Conservation (phyloP, 1,140 invertebrate genomes). For the Anoplolepis gracilipes region DNA sequence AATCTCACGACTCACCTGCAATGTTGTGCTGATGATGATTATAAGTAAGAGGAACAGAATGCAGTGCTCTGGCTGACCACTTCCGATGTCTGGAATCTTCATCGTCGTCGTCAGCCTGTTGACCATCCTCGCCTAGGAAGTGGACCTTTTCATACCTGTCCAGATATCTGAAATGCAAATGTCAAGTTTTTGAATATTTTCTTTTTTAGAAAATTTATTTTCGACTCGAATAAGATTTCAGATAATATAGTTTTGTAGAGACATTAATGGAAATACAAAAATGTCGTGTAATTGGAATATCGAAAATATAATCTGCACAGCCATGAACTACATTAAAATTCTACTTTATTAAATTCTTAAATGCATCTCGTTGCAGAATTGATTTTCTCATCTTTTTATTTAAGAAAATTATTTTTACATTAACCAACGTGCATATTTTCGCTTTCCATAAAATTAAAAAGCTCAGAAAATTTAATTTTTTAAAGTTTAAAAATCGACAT, state of each 20-base stretch:
- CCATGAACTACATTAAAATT: too few relatives aligned
- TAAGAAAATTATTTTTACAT: too few relatives aligned
- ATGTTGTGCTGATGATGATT: slow-evolving; percentile 94
- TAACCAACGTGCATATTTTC: too few relatives aligned
- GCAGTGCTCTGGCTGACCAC: slow-evolving; percentile 89
- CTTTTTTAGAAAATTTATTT: too few relatives aligned
- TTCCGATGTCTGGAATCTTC: slow-evolving; percentile 90
- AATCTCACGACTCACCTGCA: slow-evolving; percentile 86
- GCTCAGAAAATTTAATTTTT: too few relatives aligned
- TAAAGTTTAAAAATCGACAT: too few relatives aligned
- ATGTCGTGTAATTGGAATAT: not conserved
- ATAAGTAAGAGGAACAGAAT: slow-evolving; percentile 92
- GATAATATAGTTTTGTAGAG: not conserved
- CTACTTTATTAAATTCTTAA: too few relatives aligned
- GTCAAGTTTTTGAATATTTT: not conserved
- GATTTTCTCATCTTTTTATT: too few relatives aligned
- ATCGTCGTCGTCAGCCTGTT: slow-evolving; percentile 91
- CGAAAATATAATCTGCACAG: too few relatives aligned
- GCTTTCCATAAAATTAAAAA: too few relatives aligned
- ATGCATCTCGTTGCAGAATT: too few relatives aligned
- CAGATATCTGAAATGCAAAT: slow-evolving; percentile 89
- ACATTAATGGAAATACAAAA: not conserved
- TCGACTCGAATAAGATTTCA: too few relatives aligned
- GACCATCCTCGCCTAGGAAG: slow-evolving; percentile 93
- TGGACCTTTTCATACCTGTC: slow-evolving; percentile 95